Evolutionary conservation across 2,113 vertebrate species (phyloP).

Genomic region (Tetrax tetrax): DNA sequence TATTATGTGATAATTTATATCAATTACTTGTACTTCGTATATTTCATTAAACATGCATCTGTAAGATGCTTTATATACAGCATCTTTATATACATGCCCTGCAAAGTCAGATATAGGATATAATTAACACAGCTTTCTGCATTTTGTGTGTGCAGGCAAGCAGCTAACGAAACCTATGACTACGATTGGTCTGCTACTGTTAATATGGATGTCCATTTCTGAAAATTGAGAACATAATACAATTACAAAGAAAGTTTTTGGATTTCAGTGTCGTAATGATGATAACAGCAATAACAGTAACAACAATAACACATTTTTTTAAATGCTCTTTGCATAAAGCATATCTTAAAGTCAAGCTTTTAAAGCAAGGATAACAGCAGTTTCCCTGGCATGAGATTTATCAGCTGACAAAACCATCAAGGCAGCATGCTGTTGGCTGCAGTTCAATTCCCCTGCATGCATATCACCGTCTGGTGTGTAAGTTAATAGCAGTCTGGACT

Average conservation of each 20-base stretch:
- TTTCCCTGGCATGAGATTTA: conserved; percentile 33
- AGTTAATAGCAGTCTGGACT: conserved; percentile 69
- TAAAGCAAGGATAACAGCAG: conserved; percentile 5
- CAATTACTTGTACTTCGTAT: not conserved
- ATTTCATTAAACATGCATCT: not conserved
- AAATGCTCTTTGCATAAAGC: not conserved
- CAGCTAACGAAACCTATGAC: not conserved
- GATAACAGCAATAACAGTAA: not conserved
- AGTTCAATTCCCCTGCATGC: conserved; percentile 31
- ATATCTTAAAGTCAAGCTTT: conserved; percentile 2
- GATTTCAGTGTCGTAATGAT: not conserved
- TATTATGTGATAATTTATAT: not conserved
- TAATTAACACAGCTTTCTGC: not conserved
- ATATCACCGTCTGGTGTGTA: conserved; percentile 56
- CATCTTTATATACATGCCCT: too few species aligned
- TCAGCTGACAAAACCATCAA: conserved; percentile 62
- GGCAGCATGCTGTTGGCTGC: conserved; percentile 40
- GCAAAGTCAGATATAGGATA: not conserved
- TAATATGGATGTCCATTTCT: not conserved
- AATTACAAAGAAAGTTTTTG: not conserved
- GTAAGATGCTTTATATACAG: not conserved
- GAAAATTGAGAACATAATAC: not conserved
- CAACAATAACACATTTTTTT: not conserved
- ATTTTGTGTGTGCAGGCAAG: not conserved
- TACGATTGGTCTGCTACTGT: not conserved